These are phyloP conservation scores for Hyperoplus lanceolatus DNA, from an alignment of 2,797 vertebrate genomes.

Conservation along the genomic window DNA sequence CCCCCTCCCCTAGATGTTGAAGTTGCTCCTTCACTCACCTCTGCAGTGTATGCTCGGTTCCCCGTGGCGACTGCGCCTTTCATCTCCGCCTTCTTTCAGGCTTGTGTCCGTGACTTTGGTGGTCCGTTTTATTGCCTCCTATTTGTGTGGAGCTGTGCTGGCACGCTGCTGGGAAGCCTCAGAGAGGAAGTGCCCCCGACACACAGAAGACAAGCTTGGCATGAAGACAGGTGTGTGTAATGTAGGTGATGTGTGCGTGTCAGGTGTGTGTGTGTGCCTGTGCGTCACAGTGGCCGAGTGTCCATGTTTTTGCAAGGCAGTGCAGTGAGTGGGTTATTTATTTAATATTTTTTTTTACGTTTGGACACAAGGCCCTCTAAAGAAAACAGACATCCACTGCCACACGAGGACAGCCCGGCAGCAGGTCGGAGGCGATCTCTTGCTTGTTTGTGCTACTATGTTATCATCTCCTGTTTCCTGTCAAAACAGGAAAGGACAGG, in stretches of 20 bases:
- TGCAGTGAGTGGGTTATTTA: conserved; percentile 31
- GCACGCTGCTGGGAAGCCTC: conserved; percentile 61
- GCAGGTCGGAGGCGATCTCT: conserved; percentile 72
- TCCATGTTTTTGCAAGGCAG: conserved; percentile 37
- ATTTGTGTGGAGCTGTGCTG: conserved; percentile 65
- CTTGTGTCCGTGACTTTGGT: conserved; percentile 76
- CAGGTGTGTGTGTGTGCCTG: conserved; percentile 14
- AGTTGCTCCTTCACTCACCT: conserved; percentile 69
- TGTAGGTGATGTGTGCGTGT: background rate
- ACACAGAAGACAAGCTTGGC: conserved; percentile 41
- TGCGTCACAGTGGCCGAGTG: conserved; percentile 34
- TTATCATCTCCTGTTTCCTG: conserved; percentile 88
- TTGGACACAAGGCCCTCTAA: conserved; percentile 64
- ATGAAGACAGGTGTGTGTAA: conserved; percentile 48
- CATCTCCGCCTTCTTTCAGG: conserved; percentile 68
- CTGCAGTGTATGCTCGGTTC: conserved; percentile 64
- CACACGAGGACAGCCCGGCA: conserved; percentile 64
- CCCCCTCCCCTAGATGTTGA: conserved; percentile 67
- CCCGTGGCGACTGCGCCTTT: conserved; percentile 73
- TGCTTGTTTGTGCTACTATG: conserved; percentile 80
- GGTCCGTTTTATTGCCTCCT: conserved; percentile 70
- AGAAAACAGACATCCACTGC: conserved; percentile 68
- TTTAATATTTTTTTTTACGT: conserved; percentile 42
- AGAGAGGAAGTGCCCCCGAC: conserved; percentile 41
- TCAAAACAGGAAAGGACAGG: conserved; percentile 89